Conservation (phyloP, 2,113 vertebrate species). For the Lates calcarifer region DNA sequence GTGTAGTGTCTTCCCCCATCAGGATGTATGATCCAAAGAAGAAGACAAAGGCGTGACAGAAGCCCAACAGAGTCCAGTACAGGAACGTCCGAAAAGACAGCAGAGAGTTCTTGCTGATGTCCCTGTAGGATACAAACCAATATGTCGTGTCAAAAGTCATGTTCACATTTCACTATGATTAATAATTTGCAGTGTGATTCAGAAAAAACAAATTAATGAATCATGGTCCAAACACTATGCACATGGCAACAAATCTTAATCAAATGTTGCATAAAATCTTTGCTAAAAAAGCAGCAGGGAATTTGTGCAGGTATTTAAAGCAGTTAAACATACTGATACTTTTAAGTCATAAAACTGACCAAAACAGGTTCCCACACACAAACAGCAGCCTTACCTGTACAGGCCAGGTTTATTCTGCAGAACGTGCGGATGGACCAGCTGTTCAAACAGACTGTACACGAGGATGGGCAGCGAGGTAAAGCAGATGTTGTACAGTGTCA, state of each 20-base stretch:
- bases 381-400: slow-evolving; percentile 87
- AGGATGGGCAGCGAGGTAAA: slow-evolving; percentile 99
- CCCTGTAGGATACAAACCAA: slow-evolving; percentile 83
- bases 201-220: background rate
- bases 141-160: background rate
- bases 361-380: background rate
- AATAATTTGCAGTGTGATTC: background rate
- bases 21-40: slow-evolving; percentile 97
- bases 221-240: too few species aligned
- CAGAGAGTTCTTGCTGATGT: slow-evolving; percentile 95
- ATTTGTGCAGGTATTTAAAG: background rate
- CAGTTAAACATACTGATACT: background rate
- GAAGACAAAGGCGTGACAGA: slow-evolving; percentile 96
- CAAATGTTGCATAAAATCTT: slow-evolving; percentile 4
- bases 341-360: background rate
- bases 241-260: background rate
- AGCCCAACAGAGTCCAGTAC: slow-evolving; percentile 97
- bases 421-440: slow-evolving; percentile 95
- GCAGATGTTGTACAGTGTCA: slow-evolving; percentile 99
- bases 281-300: too few species aligned
- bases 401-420: slow-evolving; percentile 94
- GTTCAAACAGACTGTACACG: slow-evolving; percentile 98
- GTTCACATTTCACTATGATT: background rate
- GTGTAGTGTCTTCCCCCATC: slow-evolving; percentile 93
- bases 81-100: slow-evolving; percentile 95